Evolutionary conservation across 2,113 vertebrate genomes (phyloP), one percentile per base, ranked within the genome.

Genomic region (Dascyllus trimaculatus): DNA sequence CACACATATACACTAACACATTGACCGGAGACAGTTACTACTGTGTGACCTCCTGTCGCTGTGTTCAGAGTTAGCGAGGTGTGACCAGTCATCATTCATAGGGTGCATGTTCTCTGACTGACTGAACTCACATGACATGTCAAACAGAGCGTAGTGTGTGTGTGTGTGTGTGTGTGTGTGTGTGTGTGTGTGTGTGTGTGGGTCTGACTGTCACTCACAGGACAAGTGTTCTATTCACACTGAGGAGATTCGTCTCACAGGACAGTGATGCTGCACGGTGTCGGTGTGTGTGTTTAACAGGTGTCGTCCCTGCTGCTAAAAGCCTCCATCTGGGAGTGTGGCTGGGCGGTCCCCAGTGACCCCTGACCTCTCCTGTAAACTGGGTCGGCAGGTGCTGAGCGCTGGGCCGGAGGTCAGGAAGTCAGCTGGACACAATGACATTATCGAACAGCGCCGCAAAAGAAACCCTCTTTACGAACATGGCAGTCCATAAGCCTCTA

Each of bases 201-300:
- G 71, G 56, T 58, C n/a, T 70, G 18, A 64, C 18, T 82, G 68
- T 71, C 71, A 58, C 56, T 75, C 38, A 54, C 54, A 49, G 40
- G 49, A 68, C 13, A 48, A 0, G 1, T 51, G 29, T 14, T 19
- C 45, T 53, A 35, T 57, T 74, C 75, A 66, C 58, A 43, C 19
- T 22, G 60, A 77, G 22, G 38, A 62, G n/a, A 63, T 57, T 32
- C 35, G 61, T 64, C n/a, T 45, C 49, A 32, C 56, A 56, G 45
- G 48, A 48, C 5, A 4, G 38, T 8, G 29, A 66, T 26, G 22
- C 29, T 54, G 52, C 62, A 66, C 17, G 18, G 45, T 53, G 22
- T 69, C 32, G 48, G 19, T 63, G 64, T 40, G 58, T 67, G 61
- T 81, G 48, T 74, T 70, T 81, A 90, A 91, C 91, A 91, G 86